These are phyloP conservation scores for Acrocephalus scirpaceus DNA, from an alignment of 2,797 vertebrate genomes.

Conservation along the genomic window DNA sequence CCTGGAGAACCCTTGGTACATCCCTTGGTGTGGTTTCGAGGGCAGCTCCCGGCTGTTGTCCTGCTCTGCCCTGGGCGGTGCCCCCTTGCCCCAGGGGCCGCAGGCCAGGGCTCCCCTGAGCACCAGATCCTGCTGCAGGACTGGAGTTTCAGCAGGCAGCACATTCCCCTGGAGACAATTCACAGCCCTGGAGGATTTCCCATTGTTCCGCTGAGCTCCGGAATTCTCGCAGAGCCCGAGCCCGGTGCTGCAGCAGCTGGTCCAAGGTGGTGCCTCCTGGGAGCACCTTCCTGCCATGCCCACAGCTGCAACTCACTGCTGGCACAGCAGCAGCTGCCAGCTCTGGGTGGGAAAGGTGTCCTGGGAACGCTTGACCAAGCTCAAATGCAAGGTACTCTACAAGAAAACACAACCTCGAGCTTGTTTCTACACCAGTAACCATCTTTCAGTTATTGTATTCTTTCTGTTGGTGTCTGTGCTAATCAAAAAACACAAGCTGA, in stretches of 20 bases:
- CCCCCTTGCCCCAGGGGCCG: not conserved
- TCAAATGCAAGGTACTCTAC: not conserved
- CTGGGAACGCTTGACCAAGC: not conserved
- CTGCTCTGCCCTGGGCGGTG: not conserved
- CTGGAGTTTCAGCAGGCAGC: not conserved
- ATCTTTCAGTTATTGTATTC: not conserved
- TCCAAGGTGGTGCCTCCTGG: not conserved
- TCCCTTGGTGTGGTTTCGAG: not conserved
- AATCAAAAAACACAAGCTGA: not conserved
- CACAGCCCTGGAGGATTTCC: not conserved
- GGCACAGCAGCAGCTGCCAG: not conserved
- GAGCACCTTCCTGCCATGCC: not conserved
- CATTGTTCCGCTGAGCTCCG: not conserved
- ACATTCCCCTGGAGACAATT: not conserved
- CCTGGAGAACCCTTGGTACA: not conserved
- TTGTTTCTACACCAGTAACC: not conserved
- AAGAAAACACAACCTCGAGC: not conserved
- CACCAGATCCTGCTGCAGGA: not conserved
- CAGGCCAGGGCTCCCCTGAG: not conserved
- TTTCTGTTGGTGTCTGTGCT: not conserved
- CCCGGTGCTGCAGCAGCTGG: not conserved
- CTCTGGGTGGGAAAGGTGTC: not conserved
- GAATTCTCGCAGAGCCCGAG: not conserved
- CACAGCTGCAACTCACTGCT: not conserved
- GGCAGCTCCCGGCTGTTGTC: not conserved